Evolutionary conservation across 2,797 vertebrate species (phyloP).

Genomic region (Chrosomus eos): DNA sequence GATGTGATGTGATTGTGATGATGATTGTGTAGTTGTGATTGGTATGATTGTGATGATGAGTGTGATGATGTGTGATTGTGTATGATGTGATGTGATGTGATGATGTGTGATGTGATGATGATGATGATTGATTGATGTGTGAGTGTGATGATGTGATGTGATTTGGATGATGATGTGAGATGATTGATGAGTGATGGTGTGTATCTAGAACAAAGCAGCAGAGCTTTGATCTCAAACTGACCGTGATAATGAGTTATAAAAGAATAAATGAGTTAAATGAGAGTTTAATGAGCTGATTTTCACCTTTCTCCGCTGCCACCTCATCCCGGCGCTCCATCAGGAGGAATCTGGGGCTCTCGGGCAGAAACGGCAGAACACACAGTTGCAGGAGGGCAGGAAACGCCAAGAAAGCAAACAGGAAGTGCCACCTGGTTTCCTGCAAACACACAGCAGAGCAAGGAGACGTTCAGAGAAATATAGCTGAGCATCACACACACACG

Average conservation of each 20-base stretch:
- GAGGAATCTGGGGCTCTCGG: constrained; percentile 91
- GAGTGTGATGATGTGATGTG: no score
- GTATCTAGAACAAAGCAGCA: not conserved
- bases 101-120: no score
- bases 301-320: constrained; percentile 81
- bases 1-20: no score
- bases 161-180: no score
- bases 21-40: no score
- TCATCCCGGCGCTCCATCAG: constrained; percentile 87
- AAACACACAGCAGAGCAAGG: constrained; percentile 1
- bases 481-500: not conserved
- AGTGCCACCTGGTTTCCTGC: constrained; percentile 88
- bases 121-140: no score
- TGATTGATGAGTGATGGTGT: no score
- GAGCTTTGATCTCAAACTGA: not conserved
- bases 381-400: constrained; percentile 86
- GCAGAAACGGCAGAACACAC: constrained; percentile 88
- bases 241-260: not conserved
- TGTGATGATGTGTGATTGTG: no score
- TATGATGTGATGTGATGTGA: no score
- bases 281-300: not conserved
- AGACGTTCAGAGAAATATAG: not conserved
- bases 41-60: no score
- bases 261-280: not conserved
- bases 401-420: constrained; percentile 84